These are phyloP conservation scores for Ammodytes marinus DNA, from an alignment of 2,113 vertebrate species.

Conservation along the genomic window DNA sequence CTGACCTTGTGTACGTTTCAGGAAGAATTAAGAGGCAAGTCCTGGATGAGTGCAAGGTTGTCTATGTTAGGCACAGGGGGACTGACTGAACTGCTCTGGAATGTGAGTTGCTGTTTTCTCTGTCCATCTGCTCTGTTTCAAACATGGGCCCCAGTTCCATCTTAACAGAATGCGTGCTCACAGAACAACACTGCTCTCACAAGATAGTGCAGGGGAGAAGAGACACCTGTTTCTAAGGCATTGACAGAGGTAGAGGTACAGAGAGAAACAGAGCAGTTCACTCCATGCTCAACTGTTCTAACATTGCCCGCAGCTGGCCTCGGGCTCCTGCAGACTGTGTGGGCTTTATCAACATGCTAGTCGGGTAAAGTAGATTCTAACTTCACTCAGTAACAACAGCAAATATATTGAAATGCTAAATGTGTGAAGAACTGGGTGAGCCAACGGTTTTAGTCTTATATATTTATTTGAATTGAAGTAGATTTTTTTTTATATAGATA, in stretches of 20 bases:
- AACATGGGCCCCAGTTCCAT: not conserved
- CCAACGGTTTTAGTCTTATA: not conserved
- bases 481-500: not conserved
- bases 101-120: constrained; percentile 28
- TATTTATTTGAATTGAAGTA: not conserved
- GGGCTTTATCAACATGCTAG: constrained; percentile 56
- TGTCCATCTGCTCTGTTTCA: constrained; percentile 15
- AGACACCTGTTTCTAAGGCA: not conserved
- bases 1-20: constrained; percentile 20
- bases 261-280: not conserved
- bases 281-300: constrained; percentile 55
- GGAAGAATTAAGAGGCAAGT: constrained; percentile 28
- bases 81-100: constrained; percentile 35
- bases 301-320: constrained; percentile 59
- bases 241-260: not conserved
- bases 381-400: constrained; percentile 26
- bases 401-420: constrained; percentile 26
- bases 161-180: not conserved
- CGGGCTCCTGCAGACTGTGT: constrained; percentile 46
- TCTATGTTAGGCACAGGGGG: constrained; percentile 28
- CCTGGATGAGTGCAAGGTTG: constrained; percentile 27
- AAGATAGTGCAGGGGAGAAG: not conserved
- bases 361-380: constrained; percentile 5
- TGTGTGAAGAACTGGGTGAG: not conserved
- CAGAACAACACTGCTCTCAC: not conserved